Conservation (phyloP, 2,888 invertebrate species). For the Conistra vaccinii region DNA sequence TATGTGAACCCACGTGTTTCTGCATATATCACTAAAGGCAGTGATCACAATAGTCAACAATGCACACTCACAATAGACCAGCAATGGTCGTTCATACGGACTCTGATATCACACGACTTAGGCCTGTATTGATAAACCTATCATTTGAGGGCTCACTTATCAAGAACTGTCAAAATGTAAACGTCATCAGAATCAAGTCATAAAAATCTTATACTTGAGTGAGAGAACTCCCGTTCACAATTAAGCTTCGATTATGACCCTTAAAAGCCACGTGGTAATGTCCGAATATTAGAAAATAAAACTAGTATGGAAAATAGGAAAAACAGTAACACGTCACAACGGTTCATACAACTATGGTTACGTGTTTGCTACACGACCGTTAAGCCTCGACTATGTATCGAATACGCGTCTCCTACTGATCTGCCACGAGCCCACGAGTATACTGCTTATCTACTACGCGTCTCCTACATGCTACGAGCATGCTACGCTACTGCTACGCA, state of each 20-base stretch:
- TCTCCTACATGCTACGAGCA: not conserved
- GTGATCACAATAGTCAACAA: conserved; percentile 10
- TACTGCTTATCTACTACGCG: not conserved
- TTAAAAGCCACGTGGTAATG: not conserved
- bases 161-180: conserved; percentile 22
- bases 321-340: not conserved
- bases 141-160: conserved; percentile 38
- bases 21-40: conserved; percentile 29
- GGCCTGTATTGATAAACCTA: conserved; percentile 34
- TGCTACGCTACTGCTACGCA: not conserved
- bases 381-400: not conserved
- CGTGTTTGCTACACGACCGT: not conserved
- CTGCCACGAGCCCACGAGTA: not conserved
- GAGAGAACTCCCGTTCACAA: not conserved
- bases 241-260: not conserved
- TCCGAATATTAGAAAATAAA: not conserved
- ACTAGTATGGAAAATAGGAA: not conserved
- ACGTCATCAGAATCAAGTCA: conserved; percentile 17
- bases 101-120: conserved; percentile 30
- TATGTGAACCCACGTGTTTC: conserved; percentile 7
- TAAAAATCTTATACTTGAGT: conserved; percentile 6
- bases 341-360: not conserved
- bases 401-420: not conserved
- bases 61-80: conserved; percentile 20
- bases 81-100: conserved; percentile 19